phyloP scores from a whole-genome alignment of 1,140 invertebrate genomes.

The Calycopis cecrops region DNA sequence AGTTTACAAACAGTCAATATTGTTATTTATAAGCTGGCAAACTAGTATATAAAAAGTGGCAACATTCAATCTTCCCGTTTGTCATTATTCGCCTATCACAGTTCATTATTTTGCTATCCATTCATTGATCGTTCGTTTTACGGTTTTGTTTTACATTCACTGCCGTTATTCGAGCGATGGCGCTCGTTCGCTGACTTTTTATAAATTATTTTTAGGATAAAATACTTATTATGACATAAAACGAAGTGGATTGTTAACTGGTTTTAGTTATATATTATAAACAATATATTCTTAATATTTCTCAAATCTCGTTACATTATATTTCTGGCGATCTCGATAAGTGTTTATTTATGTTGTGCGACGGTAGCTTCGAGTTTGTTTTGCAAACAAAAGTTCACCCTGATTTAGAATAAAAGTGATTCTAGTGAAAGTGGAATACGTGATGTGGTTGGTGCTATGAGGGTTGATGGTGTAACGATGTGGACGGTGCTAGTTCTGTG shows the following conservation, averaged over 20 bases:
- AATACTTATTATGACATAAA: constrained; percentile 19
- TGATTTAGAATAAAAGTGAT: constrained; percentile 9
- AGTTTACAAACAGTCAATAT: too few relatives aligned
- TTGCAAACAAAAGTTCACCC: constrained; percentile 58
- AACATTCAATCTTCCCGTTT: too few relatives aligned
- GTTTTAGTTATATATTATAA: not conserved
- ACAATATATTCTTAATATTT: too few relatives aligned
- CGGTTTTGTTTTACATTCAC: constrained; percentile 9
- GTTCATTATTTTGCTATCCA: too few relatives aligned
- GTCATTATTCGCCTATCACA: too few relatives aligned
- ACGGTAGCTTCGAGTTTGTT: constrained; percentile 41
- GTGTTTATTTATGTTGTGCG: constrained; percentile 30
- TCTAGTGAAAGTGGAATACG: constrained; percentile 13
- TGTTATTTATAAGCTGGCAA: too few relatives aligned
- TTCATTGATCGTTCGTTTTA: not conserved
- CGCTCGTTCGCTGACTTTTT: constrained; percentile 9
- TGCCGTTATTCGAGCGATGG: constrained; percentile 25
- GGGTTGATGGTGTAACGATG: constrained; percentile 27
- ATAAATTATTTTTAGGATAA: constrained; percentile 12
- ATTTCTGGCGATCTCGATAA: not conserved
- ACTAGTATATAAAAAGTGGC: too few relatives aligned
- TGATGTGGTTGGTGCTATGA: constrained; percentile 33
- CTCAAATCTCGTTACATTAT: too few relatives aligned
- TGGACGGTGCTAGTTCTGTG: constrained; percentile 30
- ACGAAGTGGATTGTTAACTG: not conserved